phyloP scores from a whole-genome alignment of 2,797 vertebrate genomes.

The Coendou prehensilis region DNA sequence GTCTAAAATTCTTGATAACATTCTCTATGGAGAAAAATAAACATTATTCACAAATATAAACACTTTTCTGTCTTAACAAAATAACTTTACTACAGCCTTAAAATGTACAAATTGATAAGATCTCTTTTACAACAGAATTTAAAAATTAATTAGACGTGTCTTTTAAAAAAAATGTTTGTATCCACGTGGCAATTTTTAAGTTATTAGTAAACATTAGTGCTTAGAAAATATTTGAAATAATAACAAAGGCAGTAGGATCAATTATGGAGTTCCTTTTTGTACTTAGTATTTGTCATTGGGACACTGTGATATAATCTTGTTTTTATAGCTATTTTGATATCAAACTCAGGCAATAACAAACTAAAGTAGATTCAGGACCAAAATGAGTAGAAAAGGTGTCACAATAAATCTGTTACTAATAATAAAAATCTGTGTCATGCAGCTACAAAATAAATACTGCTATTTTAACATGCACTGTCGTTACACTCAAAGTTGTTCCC shows the following conservation, averaged over 20 bases:
- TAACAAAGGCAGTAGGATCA: neutral
- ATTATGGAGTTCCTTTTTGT: neutral
- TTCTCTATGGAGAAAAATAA: neutral
- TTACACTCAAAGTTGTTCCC: conserved; percentile 36
- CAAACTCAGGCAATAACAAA: conserved; percentile 76
- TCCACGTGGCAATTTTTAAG: neutral
- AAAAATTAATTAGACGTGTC: conserved; percentile 28
- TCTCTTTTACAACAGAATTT: neutral
- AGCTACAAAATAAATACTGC: conserved; percentile 63
- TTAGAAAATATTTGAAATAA: conserved; percentile 49
- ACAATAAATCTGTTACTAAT: neutral
- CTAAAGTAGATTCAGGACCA: conserved; percentile 73
- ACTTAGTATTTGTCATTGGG: conserved; percentile 33
- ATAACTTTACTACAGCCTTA: neutral
- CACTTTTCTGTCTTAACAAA: conserved; percentile 19
- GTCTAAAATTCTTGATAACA: neutral
- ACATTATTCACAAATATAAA: conserved; percentile 11
- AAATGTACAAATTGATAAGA: neutral
- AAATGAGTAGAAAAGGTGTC: conserved; percentile 73
- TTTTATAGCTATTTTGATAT: conserved; percentile 75
- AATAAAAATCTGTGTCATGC: conserved; percentile 72
- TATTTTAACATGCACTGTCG: conserved; percentile 66
- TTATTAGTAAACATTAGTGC: conserved; percentile 25
- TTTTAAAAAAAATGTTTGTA: neutral
- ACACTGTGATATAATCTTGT: neutral